Evolutionary conservation across 2,113 vertebrate genomes (phyloP).

Genomic region (Microtus ochrogaster): DNA sequence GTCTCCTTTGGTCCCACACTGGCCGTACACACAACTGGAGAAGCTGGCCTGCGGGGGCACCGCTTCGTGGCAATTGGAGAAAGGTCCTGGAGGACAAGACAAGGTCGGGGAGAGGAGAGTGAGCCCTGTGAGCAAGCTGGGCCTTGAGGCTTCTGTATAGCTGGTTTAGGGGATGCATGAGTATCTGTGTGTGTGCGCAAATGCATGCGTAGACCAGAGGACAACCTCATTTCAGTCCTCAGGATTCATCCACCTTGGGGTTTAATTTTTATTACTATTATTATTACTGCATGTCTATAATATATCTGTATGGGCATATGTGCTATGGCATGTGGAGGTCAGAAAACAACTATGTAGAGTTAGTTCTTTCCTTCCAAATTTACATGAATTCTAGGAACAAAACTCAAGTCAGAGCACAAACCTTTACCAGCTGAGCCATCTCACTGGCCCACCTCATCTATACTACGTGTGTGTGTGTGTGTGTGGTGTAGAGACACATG

Average conservation of each 20-base stretch:
- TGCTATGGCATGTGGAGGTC: too few relatives aligned
- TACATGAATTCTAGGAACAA: not conserved
- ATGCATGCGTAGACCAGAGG: not conserved
- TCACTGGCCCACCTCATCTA: not conserved
- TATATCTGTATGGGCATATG: not conserved
- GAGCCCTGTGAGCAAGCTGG: not conserved
- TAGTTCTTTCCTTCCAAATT: not conserved
- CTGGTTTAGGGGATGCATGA: too few relatives aligned
- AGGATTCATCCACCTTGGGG: not conserved
- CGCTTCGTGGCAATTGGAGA: slow-evolving; percentile 87
- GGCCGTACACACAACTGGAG: slow-evolving; percentile 89
- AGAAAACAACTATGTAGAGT: not conserved
- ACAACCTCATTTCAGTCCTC: not conserved
- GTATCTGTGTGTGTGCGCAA: not conserved
- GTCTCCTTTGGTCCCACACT: slow-evolving; percentile 88
- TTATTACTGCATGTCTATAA: not conserved
- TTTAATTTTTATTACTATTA: not conserved
- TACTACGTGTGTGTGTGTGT: not conserved
- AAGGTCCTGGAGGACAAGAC: slow-evolving; percentile 85
- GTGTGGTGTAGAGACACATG: not conserved
- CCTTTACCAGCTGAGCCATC: not conserved
- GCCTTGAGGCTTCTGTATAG: not conserved
- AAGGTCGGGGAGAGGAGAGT: not conserved
- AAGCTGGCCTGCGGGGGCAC: slow-evolving; percentile 85
- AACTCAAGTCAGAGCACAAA: not conserved